Evolutionary conservation across 2,113 vertebrate species (phyloP).

Genomic region (Petrocephalus microphthalmus): DNA sequence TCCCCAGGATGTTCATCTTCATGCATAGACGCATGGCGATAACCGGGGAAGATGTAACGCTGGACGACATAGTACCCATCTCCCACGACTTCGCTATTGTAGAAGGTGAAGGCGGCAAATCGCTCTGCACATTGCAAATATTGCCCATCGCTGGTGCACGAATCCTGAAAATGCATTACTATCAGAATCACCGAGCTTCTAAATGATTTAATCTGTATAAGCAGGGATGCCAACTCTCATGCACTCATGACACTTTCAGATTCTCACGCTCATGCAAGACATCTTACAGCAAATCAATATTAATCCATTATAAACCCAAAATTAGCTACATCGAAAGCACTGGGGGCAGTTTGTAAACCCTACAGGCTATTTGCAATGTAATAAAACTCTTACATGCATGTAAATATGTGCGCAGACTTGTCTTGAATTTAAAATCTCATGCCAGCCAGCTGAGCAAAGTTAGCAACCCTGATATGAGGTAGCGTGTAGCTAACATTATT

Average conservation of each 20-base stretch:
- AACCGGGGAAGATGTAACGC: constrained; percentile 75
- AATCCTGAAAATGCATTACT: background rate
- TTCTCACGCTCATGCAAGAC: too few relatives aligned
- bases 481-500: background rate
- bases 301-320: too few relatives aligned
- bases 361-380: too few relatives aligned
- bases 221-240: too few relatives aligned
- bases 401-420: too few relatives aligned
- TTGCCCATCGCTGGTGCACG: background rate
- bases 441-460: too few relatives aligned
- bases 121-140: background rate
- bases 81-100: constrained; percentile 70
- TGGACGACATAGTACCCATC: constrained; percentile 76
- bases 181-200: background rate
- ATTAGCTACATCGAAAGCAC: too few relatives aligned
- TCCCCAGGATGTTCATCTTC: constrained; percentile 75
- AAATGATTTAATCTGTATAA: background rate
- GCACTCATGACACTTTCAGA: too few relatives aligned
- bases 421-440: too few relatives aligned
- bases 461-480: background rate
- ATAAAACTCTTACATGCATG: too few relatives aligned
- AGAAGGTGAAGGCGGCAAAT: constrained; percentile 65
- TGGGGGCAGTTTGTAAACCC: too few relatives aligned
- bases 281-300: too few relatives aligned
- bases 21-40: constrained; percentile 87